A percentile compares a stretch with the other conserved stretches of the same genome.
These are phyloP conservation scores for Physocephala rufipes DNA, from an alignment of 2,888 invertebrate species.

Conservation along the genomic window DNA sequence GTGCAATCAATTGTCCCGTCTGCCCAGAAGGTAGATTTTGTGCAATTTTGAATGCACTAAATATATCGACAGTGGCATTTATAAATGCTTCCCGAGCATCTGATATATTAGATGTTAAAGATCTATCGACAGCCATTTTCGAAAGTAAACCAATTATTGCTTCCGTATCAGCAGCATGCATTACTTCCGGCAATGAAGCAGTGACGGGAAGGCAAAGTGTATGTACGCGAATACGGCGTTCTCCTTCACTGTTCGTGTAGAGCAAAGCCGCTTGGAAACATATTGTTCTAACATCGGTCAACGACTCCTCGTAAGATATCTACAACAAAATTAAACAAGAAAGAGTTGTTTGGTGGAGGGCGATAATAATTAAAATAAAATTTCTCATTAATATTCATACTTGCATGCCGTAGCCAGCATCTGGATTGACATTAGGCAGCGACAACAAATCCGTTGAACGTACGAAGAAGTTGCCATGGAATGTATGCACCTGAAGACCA, in stretches of 20 bases:
- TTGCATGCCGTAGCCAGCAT: conserved; percentile 98
- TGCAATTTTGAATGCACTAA: conserved; percentile 76
- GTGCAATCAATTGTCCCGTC: conserved; percentile 76
- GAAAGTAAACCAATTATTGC: conserved; percentile 90
- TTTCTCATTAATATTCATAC: conserved; percentile 65
- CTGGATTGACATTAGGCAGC: conserved; percentile 96
- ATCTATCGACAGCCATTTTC: conserved; percentile 98
- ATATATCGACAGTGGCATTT: conserved; percentile 91
- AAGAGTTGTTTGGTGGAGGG: background rate
- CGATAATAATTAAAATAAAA: background rate
- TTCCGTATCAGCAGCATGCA: conserved; percentile 91
- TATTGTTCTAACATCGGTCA: conserved; percentile 85
- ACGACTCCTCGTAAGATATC: conserved; percentile 86
- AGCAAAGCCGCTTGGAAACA: conserved; percentile 98
- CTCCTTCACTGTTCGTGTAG: conserved; percentile 95
- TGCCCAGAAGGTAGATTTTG: conserved; percentile 72
- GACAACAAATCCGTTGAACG: conserved; percentile 96
- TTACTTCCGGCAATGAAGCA: conserved; percentile 82
- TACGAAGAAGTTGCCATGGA: conserved; percentile 99
- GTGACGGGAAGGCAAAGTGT: conserved; percentile 94
- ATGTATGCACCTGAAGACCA: conserved; percentile 94
- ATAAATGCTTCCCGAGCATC: conserved; percentile 97
- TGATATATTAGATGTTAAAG: conserved; percentile 82
- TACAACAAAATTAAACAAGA: conserved; percentile 35
- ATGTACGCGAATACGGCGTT: conserved; percentile 96